Percentiles rank a stretch among this genome's conserved stretches.
These are phyloP conservation scores for Bombus haemorrhoidalis DNA, from an alignment of 1,140 invertebrate species.

Conservation along the genomic window DNA sequence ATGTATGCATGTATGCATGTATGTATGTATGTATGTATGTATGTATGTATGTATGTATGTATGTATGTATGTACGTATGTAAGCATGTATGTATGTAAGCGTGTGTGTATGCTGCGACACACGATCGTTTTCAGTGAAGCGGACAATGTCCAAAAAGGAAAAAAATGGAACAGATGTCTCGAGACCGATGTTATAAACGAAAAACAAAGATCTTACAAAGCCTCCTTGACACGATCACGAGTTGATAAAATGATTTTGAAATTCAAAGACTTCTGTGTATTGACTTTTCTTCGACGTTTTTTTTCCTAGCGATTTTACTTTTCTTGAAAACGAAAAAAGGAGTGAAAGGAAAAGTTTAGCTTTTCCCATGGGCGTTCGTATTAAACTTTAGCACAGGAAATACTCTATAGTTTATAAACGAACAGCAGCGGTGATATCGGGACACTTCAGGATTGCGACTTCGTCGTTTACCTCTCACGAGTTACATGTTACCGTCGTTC, in stretches of 20 bases:
- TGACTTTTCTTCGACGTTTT: background rate
- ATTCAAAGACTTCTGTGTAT: background rate
- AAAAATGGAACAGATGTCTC: background rate
- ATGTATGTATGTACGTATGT: background rate
- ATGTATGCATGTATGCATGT: background rate
- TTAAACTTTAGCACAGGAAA: background rate
- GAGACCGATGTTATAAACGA: background rate
- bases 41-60: background rate
- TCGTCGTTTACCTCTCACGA: background rate
- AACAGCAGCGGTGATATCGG: conserved; percentile 1
- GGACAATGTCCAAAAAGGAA: background rate
- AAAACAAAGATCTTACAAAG: background rate
- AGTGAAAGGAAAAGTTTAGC: background rate
- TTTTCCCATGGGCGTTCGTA: background rate
- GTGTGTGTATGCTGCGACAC: background rate
- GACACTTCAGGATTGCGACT: conserved; percentile 26
- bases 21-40: too few relatives aligned
- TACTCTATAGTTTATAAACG: conserved; percentile 25
- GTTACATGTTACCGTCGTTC: background rate
- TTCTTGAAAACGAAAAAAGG: background rate
- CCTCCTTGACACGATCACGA: conserved; percentile 7
- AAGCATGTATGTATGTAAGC: background rate
- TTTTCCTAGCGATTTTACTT: background rate
- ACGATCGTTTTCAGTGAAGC: background rate
- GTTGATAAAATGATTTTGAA: conserved; percentile 18